Percentiles rank a stretch among this genome's conserved stretches.
These are phyloP conservation scores for Hirtodrosophila confusa DNA, from an alignment of 2,888 invertebrate species.

Conservation along the genomic window DNA sequence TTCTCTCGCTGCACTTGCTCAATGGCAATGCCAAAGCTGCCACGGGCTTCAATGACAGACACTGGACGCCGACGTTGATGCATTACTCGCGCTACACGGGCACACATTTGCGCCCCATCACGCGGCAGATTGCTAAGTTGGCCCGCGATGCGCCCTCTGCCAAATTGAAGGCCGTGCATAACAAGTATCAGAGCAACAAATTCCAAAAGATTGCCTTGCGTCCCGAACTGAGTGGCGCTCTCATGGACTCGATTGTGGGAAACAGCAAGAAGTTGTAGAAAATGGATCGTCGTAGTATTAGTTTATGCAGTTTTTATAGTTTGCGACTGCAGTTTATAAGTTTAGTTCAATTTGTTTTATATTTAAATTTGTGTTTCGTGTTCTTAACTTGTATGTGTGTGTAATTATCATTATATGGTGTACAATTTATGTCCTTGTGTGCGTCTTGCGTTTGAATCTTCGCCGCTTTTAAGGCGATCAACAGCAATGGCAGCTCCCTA, in stretches of 20 bases:
- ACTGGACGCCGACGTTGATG: slow-evolving; percentile 90
- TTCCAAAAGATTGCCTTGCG: slow-evolving; percentile 88
- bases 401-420: slow-evolving; percentile 40
- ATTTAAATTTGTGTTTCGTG: slow-evolving; percentile 66
- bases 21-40: slow-evolving; percentile 72
- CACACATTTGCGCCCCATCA: slow-evolving; percentile 88
- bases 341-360: slow-evolving; percentile 74
- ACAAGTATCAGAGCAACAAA: slow-evolving; percentile 87
- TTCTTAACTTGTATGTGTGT: slow-evolving; percentile 35
- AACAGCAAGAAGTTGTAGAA: slow-evolving; percentile 44
- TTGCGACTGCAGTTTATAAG: slow-evolving; percentile 33
- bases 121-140: slow-evolving; percentile 88
- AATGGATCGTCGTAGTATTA: background rate
- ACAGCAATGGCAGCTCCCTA: slow-evolving; percentile 25
- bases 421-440: slow-evolving; percentile 6
- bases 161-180: slow-evolving; percentile 89
- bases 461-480: slow-evolving; percentile 29
- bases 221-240: slow-evolving; percentile 85
- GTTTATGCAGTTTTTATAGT: slow-evolving; percentile 20
- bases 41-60: slow-evolving; percentile 78
- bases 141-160: slow-evolving; percentile 88
- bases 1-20: slow-evolving; percentile 81
- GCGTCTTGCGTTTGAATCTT: slow-evolving; percentile 18
- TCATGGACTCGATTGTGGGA: slow-evolving; percentile 79
- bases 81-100: slow-evolving; percentile 91